Evolutionary conservation across 2,888 invertebrate species (phyloP).

Genomic region (Brachynemurus nebulosus): DNA sequence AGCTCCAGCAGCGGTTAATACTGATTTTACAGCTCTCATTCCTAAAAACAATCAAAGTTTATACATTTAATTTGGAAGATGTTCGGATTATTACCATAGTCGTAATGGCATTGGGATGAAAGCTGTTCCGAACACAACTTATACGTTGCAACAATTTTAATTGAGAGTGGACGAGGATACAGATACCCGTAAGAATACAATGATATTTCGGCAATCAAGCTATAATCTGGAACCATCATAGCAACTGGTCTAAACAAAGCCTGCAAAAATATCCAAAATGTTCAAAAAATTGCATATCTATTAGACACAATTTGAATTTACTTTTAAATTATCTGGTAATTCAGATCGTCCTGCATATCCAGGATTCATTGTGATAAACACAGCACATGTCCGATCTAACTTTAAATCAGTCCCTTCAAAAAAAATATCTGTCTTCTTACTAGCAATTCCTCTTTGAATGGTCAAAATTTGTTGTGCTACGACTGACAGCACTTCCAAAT

Average conservation of each 20-base stretch:
- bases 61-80: no score
- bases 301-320: not conserved
- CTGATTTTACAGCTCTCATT: constrained; percentile 92
- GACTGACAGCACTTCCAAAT: constrained; percentile 84
- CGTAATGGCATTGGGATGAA: constrained; percentile 87
- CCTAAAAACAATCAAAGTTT: constrained; percentile 30
- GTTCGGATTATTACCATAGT: constrained; percentile 66
- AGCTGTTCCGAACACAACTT: constrained; percentile 85
- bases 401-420: constrained; percentile 82
- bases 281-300: not conserved
- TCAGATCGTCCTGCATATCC: constrained; percentile 88
- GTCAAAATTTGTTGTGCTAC: constrained; percentile 92
- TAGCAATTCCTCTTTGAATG: constrained; percentile 80
- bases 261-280: constrained; percentile 24
- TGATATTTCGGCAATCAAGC: constrained; percentile 86
- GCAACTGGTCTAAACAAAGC: constrained; percentile 87
- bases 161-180: constrained; percentile 71
- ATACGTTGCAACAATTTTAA: constrained; percentile 92
- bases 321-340: constrained; percentile 82
- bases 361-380: constrained; percentile 94
- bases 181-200: constrained; percentile 87
- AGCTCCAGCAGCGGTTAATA: constrained; percentile 81
- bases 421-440: constrained; percentile 56
- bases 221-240: constrained; percentile 97
- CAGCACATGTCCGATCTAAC: constrained; percentile 76